Base-by-base conservation (phyloP, 2,113 vertebrate species). In the Prunella himalayana region DNA sequence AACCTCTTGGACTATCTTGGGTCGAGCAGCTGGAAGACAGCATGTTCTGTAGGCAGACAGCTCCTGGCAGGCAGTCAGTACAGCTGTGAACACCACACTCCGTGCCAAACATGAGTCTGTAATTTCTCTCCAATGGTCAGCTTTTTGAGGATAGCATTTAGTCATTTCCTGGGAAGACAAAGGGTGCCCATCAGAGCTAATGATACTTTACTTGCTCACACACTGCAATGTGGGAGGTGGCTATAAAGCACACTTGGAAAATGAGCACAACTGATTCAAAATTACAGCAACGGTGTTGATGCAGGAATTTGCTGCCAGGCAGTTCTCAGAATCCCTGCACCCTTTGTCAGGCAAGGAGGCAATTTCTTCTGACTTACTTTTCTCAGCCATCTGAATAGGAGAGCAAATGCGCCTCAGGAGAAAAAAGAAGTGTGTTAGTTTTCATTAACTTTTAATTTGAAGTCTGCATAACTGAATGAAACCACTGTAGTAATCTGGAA, bases 391-490 rank as follows among this genome's bases (percentile, higher is more conserved):
- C 69, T 73, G n/a, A 92, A 37, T 57, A 54, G 56, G 68, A 68
- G 64, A 84, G 37, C 44, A 71, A 88, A 69, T 10, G 25, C 0
- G 2, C 54, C 75, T 84, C 78, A 16, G 76, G 93, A 86, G 77
- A 84, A 86, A 81, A 30, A 30, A 83, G 85, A 86, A 90, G 56
- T 25, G 18, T 75, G 64, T 79, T 86, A 66, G 64, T 75, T 94
- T 86, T 96, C 85, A 81, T 91, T 92, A 93, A 73, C 93, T 86
- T 92, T 53, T 83, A 73, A 95, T 96, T 70, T 93, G 80, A 84
- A 94, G 86, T 27, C 88, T 51, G 21, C 4, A 3, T 30, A 80
- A 54, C 76, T 88, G 85, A 94, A 85, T 86, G 79, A 94, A 93
- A 53, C 25, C 68, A 41, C 85, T 90, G 90, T 81, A 45, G 60